Evolutionary conservation across 2,797 vertebrate species (phyloP), one percentile per base, ranked within the genome.

Genomic region (Chloroceryle inda): DNA sequence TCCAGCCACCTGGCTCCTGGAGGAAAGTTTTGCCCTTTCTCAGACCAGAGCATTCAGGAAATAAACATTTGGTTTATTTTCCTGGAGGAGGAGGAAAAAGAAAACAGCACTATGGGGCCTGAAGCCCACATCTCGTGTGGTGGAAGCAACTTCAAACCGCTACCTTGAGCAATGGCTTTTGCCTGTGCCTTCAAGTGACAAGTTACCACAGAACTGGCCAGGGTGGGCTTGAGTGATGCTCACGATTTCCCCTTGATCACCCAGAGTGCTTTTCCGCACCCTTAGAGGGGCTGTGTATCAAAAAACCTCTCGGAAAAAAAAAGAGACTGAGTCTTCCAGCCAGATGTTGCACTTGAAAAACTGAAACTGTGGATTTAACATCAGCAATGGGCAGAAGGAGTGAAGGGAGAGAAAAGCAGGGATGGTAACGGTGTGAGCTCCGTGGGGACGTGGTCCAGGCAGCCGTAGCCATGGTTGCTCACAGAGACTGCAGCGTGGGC

Each of bases 11-110:
- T 95, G 94, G 42, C 86, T 94, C 88, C 66, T 0, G 0, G 42
- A 95, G 88, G 86, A 89, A 76, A 83, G 42, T 85, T 95, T 83
- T 95, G 84, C 84, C 94, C 72, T 94, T 88, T 96, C 84, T 94
- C 83, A 92, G 75, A 64, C 62, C 72, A 63, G 86, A 4, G 6
- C 66, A 50, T 85, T 76, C 78, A 89, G 92, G 94, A 92, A 89
- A 79, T 78, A 96, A 97, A 96, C 78, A 92, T 58, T 89, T 3
- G 0, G 40, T 91, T 94, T 92, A 29, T 88, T 95, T 96, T 95
- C 81, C 61, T 72, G 75, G 50, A 69, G 75, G 6, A 96, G 76
- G 53, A 88, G 40, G 79, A 91, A 71, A 88, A 89, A 83, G 63
- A 66, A 96, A 95, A 92, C n/a, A 93, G 62, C 33, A 21, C 87